Percentiles rank a stretch among this genome's conserved stretches.
Evolutionary conservation across 2,113 vertebrate species (phyloP).

Genomic region (Ctenodactylus gundi): DNA sequence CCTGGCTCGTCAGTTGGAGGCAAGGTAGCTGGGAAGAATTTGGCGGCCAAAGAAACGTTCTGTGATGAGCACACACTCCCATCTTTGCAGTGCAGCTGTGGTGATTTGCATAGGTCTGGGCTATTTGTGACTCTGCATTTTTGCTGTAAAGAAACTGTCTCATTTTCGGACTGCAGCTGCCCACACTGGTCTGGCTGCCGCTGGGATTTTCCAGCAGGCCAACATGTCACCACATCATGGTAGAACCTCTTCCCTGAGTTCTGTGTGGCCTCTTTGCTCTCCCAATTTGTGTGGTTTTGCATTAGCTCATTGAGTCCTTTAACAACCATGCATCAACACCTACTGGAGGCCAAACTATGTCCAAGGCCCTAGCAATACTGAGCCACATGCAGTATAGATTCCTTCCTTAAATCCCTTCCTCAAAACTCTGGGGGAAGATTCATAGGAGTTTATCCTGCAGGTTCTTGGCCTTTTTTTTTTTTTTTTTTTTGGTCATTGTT

Average conservation of each 20-base stretch:
- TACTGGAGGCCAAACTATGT: background rate
- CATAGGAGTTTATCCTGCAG: no score
- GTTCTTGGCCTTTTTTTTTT: background rate
- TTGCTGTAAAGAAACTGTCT: constrained; percentile 62
- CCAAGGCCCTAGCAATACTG: background rate
- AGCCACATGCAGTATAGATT: background rate
- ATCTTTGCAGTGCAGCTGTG: constrained; percentile 54
- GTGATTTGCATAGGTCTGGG: constrained; percentile 59
- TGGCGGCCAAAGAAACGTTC: background rate
- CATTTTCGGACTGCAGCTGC: constrained; percentile 70
- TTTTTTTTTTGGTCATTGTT: background rate
- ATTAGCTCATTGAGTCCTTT: background rate
- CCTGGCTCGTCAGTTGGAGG: accelerated
- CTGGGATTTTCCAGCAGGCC: constrained; percentile 59
- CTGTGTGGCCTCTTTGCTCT: background rate
- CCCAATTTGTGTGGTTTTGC: background rate
- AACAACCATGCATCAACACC: background rate
- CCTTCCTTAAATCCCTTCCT: background rate
- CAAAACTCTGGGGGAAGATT: accelerated
- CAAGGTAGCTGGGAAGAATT: background rate
- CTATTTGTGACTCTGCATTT: constrained; percentile 69
- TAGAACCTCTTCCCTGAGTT: background rate
- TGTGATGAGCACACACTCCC: background rate
- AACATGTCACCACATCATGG: background rate
- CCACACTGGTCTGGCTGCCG: constrained; percentile 58